phyloP scores from a whole-genome alignment of 2,113 vertebrate genomes.

The Varanus salvator region DNA sequence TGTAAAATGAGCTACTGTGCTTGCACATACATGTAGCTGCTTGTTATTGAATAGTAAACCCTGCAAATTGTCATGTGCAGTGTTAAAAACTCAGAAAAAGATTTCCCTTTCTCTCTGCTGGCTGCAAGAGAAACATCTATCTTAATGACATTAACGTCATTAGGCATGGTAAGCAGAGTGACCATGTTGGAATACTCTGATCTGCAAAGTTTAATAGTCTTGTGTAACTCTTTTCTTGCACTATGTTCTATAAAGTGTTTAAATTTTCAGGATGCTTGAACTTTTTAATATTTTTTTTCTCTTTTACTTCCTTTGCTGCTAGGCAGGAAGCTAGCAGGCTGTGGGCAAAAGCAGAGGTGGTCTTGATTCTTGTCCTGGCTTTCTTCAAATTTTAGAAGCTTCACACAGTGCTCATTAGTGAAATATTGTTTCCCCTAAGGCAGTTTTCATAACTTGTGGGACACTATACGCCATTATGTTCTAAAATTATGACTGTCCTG shows the following conservation, averaged over 20 bases:
- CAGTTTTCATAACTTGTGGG: neutral
- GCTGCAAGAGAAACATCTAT: neutral
- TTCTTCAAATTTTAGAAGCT: conserved; percentile 5
- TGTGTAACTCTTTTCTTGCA: neutral
- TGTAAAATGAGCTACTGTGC: conserved; percentile 10
- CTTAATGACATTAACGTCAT: neutral
- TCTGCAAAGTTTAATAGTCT: neutral
- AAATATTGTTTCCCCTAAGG: neutral
- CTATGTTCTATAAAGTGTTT: neutral
- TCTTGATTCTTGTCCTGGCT: neutral
- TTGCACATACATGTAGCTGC: conserved; percentile 8
- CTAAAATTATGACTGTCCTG: neutral
- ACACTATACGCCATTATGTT: neutral
- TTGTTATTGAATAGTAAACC: neutral
- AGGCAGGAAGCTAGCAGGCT: neutral
- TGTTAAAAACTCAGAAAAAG: neutral
- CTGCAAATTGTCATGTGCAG: neutral
- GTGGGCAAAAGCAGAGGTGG: neutral
- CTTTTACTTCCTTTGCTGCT: neutral
- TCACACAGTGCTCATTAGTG: neutral
- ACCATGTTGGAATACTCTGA: neutral
- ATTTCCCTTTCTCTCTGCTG: neutral
- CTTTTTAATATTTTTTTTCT: neutral
- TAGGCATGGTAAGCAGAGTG: neutral
- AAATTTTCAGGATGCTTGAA: conserved; percentile 2